These are phyloP conservation scores for Esox niger DNA, from an alignment of 2,113 vertebrate species.

Conservation along the genomic window DNA sequence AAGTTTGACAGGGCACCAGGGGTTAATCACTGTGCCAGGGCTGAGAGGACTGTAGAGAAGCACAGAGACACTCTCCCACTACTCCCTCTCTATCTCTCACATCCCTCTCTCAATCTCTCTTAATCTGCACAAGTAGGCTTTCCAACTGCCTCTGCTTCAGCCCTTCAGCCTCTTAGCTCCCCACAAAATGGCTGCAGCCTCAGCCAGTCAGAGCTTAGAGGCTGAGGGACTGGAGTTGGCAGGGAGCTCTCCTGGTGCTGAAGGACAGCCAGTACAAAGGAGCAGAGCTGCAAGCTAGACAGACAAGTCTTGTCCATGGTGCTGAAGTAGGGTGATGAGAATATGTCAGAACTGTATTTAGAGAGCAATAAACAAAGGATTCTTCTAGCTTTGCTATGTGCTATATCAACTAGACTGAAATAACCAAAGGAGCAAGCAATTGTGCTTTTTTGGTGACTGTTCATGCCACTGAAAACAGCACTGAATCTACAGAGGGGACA, in stretches of 20 bases:
- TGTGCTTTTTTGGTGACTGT: slow-evolving; percentile 10
- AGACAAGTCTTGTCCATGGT: slow-evolving; percentile 56
- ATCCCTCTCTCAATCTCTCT: slow-evolving; percentile 48
- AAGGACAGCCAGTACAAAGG: slow-evolving; percentile 39
- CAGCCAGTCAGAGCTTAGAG: slow-evolving; percentile 16
- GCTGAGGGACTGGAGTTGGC: not conserved
- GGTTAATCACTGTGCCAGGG: slow-evolving; percentile 70
- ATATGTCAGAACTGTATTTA: slow-evolving; percentile 10
- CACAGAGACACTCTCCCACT: slow-evolving; percentile 47
- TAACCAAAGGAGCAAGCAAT: too few species aligned
- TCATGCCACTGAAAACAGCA: slow-evolving; percentile 28
- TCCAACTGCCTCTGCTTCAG: slow-evolving; percentile 43
- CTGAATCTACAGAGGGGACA: slow-evolving; percentile 12
- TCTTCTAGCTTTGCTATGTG: slow-evolving; percentile 16
- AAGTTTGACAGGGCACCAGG: slow-evolving; percentile 47
- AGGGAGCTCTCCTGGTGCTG: slow-evolving; percentile 21
- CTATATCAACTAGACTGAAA: slow-evolving; percentile 4
- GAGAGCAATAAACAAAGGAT: slow-evolving; percentile 16
- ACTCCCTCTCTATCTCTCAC: slow-evolving; percentile 25
- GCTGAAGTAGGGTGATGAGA: slow-evolving; percentile 43
- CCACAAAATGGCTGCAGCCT: slow-evolving; percentile 53
- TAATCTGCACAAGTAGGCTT: slow-evolving; percentile 50
- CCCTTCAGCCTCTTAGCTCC: not conserved
- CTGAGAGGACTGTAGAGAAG: slow-evolving; percentile 65
- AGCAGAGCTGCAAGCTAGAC: slow-evolving; percentile 20